A percentile compares a stretch with the other conserved stretches of the same genome.
Conservation (phyloP, 30 jellyfish, hydroid and myxozoan species). For the Nemopilema nomurai region DNA sequence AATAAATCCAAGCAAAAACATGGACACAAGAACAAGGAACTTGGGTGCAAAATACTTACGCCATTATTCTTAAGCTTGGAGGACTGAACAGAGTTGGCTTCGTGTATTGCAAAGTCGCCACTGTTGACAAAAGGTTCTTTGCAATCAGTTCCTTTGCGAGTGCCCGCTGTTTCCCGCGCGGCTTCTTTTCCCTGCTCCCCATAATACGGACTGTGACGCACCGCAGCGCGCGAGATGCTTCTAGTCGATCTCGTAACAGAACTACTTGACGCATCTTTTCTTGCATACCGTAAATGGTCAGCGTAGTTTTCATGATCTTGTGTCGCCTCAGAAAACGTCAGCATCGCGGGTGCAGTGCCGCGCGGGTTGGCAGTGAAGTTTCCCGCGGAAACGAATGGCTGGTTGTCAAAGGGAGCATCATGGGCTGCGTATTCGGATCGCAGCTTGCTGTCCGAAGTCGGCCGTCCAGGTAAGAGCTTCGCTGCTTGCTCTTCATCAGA, state of each 20-base stretch:
- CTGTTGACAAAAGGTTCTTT: not conserved
- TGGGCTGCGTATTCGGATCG: too few species aligned
- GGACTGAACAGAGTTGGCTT: too few species aligned
- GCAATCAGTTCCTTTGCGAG: not conserved
- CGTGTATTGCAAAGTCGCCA: not conserved
- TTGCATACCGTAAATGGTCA: not conserved
- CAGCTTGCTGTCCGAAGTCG: not conserved
- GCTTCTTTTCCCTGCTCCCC: not conserved
- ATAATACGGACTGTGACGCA: not conserved
- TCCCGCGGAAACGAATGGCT: constrained; percentile 46
- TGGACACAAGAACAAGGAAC: too few species aligned
- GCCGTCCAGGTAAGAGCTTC: not conserved
- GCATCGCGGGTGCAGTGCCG: not conserved
- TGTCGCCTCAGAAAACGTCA: not conserved
- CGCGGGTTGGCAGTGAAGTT: constrained; percentile 39
- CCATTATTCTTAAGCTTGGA: too few species aligned
- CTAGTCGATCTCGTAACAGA: not conserved
- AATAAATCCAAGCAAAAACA: too few species aligned
- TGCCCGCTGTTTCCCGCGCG: not conserved
- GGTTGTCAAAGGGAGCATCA: constrained; percentile 6
- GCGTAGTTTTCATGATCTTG: not conserved
- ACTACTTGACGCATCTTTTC: not conserved
- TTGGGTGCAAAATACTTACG: too few species aligned
- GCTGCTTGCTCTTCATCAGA: not conserved
- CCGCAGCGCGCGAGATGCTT: not conserved